Base-by-base conservation (phyloP, 2,797 vertebrate species). In the Acanthurus leucopareius region DNA sequence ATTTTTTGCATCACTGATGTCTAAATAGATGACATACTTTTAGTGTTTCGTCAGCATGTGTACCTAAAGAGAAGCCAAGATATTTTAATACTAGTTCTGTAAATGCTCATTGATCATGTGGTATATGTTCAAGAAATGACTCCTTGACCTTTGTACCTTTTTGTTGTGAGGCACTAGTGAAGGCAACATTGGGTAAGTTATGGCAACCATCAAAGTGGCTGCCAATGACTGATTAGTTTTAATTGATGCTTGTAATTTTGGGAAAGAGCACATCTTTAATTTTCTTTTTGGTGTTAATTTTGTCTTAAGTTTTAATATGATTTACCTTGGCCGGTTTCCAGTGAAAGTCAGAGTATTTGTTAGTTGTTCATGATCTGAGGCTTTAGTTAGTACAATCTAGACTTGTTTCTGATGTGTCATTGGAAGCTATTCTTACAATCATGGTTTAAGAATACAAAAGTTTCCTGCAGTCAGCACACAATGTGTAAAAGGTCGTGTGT, bases 401-500 rank as follows among this genome's bases (percentile, higher is more conserved):
- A 75, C 69, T 49, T 67, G 54, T 42, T 56, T 69, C 48, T 68
- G 54, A 73, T 48, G 57, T 44, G 28, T 68, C 13, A 9, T 69
- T 40, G 28, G 28, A 59, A 28, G 28, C 54, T 52, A 15, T 77
- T 85, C 83, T 86, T 86, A 80, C 73, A 67, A 79, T 48, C 13
- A 45, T 14, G 14, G 49, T 89, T 78, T 71, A 67, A 84, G 58
- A 84, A 83, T 56, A 77, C 62, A 79, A 58, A 83, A 38, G 65
- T 79, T 84, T 79, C 66, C 69, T 56, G 53, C 16, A 28, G 71
- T 80, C 48, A n/a, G 38, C 62, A 80, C 40, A 72, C 73, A 54
- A 51, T 19, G 57, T 77, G 67, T 77, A 63, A 83, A 88, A 84
- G 95, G 96, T 96, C 91, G 95, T 89, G 96, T 96, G 93, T 93